Evolutionary conservation across 2,797 vertebrate species (phyloP).

Genomic region (Rallus crepitans): DNA sequence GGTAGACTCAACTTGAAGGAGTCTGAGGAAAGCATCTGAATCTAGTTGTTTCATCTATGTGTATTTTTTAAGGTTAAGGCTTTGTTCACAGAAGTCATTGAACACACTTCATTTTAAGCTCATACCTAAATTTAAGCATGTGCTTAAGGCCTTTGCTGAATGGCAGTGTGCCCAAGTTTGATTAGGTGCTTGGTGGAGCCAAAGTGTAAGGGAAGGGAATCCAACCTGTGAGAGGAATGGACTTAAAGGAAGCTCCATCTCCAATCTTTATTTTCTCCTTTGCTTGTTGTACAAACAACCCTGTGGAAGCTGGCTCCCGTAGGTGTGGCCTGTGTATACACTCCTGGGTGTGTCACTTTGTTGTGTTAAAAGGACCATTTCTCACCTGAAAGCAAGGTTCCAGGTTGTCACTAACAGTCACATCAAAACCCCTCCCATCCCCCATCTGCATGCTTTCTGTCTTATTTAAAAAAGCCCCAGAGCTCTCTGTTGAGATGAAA

Average conservation of each 20-base stretch:
- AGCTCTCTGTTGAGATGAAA: slow-evolving; percentile 9
- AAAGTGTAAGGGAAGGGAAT: not conserved
- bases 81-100: not conserved
- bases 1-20: not conserved
- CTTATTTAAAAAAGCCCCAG: slow-evolving; percentile 4
- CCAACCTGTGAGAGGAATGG: not conserved
- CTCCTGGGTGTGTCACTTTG: slow-evolving; percentile 41
- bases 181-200: not conserved
- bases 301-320: slow-evolving; percentile 39
- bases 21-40: not conserved
- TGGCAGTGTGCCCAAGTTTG: not conserved
- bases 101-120: not conserved
- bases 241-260: not conserved
- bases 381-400: slow-evolving; percentile 62
- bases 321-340: slow-evolving; percentile 53
- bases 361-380: slow-evolving; percentile 68
- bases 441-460: slow-evolving; percentile 18
- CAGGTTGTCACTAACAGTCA: slow-evolving; percentile 50
- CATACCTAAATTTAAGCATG: not conserved
- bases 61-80: not conserved
- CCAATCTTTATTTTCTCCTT: slow-evolving; percentile 22
- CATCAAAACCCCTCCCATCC: slow-evolving; percentile 61
- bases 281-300: slow-evolving; percentile 45
- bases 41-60: not conserved
- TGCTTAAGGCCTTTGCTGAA: not conserved